Evolutionary conservation across 2,888 invertebrate genomes (phyloP).

Genomic region (Melanostoma mellinum): DNA sequence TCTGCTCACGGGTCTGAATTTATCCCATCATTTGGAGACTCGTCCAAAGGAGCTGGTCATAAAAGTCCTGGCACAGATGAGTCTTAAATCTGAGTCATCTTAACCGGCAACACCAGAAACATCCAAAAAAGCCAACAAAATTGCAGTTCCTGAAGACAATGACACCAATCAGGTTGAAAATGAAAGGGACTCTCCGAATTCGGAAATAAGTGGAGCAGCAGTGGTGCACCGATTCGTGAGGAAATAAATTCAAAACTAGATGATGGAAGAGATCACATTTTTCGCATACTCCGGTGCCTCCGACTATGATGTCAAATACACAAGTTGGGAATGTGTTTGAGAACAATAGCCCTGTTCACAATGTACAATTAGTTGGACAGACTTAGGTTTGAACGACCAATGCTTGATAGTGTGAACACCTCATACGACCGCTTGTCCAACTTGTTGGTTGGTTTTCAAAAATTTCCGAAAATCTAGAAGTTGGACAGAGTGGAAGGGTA

Average conservation of each 20-base stretch:
- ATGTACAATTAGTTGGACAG: no score
- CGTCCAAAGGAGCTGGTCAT: conserved; percentile 95
- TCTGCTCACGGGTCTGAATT: conserved; percentile 90
- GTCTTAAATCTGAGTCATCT: conserved; percentile 60
- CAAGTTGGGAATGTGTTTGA: conserved; percentile 54
- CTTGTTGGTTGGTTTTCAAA: no score
- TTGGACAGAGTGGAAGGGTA: no score
- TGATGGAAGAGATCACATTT: conserved; percentile 26
- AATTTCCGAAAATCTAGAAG: no score
- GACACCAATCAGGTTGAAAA: conserved; percentile 34
- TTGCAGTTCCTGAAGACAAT: conserved; percentile 25
- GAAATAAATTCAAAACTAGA: conserved; percentile 28
- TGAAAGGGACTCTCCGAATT: conserved; percentile 38
- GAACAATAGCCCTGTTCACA: no score
- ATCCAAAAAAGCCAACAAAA: conserved; percentile 44
- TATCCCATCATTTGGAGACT: conserved; percentile 91
- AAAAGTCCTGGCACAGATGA: conserved; percentile 86
- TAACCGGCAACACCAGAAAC: conserved; percentile 51
- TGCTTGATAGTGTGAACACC: no score
- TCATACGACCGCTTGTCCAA: no score
- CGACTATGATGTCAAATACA: conserved; percentile 41
- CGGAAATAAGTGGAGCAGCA: conserved; percentile 40
- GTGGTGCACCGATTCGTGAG: neutral
- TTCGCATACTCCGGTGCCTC: conserved; percentile 10
- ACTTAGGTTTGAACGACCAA: no score